Evolutionary conservation across 2,888 invertebrate species (phyloP).

Genomic region (Perdita meconis): DNA sequence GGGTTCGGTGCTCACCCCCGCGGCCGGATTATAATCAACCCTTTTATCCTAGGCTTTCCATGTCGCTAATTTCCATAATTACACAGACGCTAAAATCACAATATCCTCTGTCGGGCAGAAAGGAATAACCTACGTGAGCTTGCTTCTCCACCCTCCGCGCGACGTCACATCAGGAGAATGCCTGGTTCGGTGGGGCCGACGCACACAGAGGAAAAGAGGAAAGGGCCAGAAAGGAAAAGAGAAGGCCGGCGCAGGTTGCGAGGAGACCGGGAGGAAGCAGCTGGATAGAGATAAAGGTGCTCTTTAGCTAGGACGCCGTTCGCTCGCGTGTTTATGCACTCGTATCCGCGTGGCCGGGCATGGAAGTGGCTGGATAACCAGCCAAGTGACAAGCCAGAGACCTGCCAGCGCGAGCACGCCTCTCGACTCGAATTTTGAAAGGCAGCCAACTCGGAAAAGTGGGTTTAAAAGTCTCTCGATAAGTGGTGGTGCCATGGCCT

Average conservation of each 20-base stretch:
- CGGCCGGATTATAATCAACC: slow-evolving; percentile 84
- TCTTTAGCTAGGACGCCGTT: slow-evolving; percentile 82
- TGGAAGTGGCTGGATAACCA: slow-evolving; percentile 84
- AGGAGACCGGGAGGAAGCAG: slow-evolving; percentile 73
- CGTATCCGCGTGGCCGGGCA: slow-evolving; percentile 83
- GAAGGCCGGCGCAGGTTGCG: slow-evolving; percentile 39
- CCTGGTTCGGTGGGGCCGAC: slow-evolving; percentile 66
- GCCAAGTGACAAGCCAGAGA: slow-evolving; percentile 83
- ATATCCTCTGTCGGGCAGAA: slow-evolving; percentile 83
- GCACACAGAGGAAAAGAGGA: slow-evolving; percentile 56
- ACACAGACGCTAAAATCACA: slow-evolving; percentile 85
- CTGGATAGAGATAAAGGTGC: slow-evolving; percentile 83
- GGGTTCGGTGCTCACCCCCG: slow-evolving; percentile 73
- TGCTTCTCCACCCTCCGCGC: slow-evolving; percentile 70
- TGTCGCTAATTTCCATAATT: slow-evolving; percentile 85
- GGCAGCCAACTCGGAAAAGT: slow-evolving; percentile 83
- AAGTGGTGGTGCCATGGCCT: slow-evolving; percentile 76
- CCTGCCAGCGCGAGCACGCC: slow-evolving; percentile 68
- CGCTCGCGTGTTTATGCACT: slow-evolving; percentile 84
- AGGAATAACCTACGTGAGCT: slow-evolving; percentile 83
- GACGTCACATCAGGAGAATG: slow-evolving; percentile 74
- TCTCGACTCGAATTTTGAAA: slow-evolving; percentile 82
- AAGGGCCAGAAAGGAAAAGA: slow-evolving; percentile 56
- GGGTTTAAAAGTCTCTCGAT: slow-evolving; percentile 84
- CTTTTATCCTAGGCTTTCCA: slow-evolving; percentile 85